Conservation (phyloP, 2,888 invertebrate species). For the Fragum whitleyi region DNA sequence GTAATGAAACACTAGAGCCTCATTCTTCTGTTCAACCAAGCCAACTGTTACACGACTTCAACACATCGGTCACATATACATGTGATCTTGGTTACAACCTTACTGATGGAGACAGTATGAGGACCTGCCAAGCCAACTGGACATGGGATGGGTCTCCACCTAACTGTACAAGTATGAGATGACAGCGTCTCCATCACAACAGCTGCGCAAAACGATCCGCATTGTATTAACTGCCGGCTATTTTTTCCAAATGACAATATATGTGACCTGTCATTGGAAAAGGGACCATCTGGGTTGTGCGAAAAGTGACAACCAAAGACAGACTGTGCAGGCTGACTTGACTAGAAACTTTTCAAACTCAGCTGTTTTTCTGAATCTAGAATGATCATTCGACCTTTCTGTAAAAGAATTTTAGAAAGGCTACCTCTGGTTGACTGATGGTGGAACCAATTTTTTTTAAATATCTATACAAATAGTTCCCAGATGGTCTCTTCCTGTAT, state of each 20-base stretch:
- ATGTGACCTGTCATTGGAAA: too few species aligned
- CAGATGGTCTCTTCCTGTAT: too few species aligned
- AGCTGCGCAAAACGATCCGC: background rate
- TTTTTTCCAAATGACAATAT: background rate
- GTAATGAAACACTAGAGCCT: constrained; percentile 18
- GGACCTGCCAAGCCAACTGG: constrained; percentile 48
- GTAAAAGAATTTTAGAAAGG: too few species aligned
- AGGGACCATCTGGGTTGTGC: too few species aligned
- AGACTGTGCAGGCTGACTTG: background rate
- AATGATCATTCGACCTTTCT: too few species aligned
- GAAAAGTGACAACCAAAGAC: background rate
- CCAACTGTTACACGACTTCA: constrained; percentile 41
- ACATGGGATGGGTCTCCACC: constrained; percentile 43
- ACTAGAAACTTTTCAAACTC: too few species aligned
- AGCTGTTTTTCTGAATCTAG: too few species aligned
- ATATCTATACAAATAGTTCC: too few species aligned
- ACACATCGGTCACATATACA: constrained; percentile 44
- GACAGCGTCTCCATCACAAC: background rate
- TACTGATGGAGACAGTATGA: constrained; percentile 41
- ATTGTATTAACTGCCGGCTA: background rate
- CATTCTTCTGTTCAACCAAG: constrained; percentile 29
- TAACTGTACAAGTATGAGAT: constrained; percentile 52
- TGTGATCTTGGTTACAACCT: constrained; percentile 58
- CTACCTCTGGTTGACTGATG: too few species aligned
- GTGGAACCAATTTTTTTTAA: too few species aligned